phyloP scores from a whole-genome alignment of 2,797 vertebrate species.

The Knipowitschia caucasica region DNA sequence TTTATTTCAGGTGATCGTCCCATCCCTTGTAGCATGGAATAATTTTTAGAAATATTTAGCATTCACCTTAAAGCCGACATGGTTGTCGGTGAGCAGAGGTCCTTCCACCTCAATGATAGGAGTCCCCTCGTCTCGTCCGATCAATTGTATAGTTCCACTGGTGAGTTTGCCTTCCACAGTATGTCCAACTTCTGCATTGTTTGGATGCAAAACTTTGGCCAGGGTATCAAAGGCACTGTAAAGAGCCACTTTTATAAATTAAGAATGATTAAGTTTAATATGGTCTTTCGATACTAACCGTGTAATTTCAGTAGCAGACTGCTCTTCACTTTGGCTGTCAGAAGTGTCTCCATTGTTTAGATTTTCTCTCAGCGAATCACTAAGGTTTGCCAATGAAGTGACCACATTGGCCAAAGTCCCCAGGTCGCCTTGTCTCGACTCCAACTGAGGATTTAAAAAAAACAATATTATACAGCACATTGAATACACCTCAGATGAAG shows the following conservation, averaged over 20 bases:
- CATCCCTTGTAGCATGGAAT: neutral
- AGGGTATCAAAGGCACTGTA: slow-evolving; percentile 96
- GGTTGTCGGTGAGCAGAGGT: slow-evolving; percentile 94
- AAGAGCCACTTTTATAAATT: slow-evolving; percentile 6
- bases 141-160: slow-evolving; percentile 90
- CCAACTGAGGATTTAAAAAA: slow-evolving; percentile 75
- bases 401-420: slow-evolving; percentile 96
- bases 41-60: neutral
- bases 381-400: slow-evolving; percentile 92
- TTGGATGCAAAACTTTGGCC: slow-evolving; percentile 94
- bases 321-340: slow-evolving; percentile 86
- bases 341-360: slow-evolving; percentile 89
- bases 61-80: slow-evolving; percentile 92
- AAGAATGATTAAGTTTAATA: slow-evolving; percentile 8
- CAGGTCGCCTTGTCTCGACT: slow-evolving; percentile 89
- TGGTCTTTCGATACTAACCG: slow-evolving; percentile 72
- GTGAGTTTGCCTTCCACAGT: slow-evolving; percentile 79
- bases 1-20: too few relatives aligned
- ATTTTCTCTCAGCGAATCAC: slow-evolving; percentile 77
- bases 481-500: too few relatives aligned
- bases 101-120: slow-evolving; percentile 98
- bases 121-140: slow-evolving; percentile 93
- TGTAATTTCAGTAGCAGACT: slow-evolving; percentile 92
- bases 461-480: slow-evolving; percentile 1
- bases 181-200: slow-evolving; percentile 77